Evolutionary conservation across 2,113 vertebrate genomes (phyloP).

Genomic region (Gallinago paraguaiae): DNA sequence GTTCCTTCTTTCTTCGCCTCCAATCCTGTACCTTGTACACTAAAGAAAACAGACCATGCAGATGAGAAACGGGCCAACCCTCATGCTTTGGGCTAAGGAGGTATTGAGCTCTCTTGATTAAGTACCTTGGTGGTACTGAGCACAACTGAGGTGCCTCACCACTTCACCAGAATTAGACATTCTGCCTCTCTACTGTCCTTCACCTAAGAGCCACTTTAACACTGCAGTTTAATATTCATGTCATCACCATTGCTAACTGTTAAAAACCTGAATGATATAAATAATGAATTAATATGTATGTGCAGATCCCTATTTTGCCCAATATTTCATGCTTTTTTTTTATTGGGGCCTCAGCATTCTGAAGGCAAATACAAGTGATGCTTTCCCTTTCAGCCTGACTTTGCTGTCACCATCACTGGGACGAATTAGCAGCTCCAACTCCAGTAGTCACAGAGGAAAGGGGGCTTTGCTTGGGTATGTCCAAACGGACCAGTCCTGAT

Average conservation of each 20-base stretch:
- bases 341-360: neutral
- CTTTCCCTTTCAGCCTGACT: neutral
- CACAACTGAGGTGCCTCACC: neutral
- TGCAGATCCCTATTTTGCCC: neutral
- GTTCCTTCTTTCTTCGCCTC: neutral
- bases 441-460: neutral
- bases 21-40: neutral
- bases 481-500: neutral
- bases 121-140: neutral
- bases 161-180: neutral
- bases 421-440: neutral
- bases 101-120: neutral
- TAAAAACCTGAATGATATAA: neutral
- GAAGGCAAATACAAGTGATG: neutral
- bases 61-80: neutral
- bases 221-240: neutral
- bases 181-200: neutral
- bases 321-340: neutral
- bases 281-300: constrained; percentile 6
- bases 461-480: neutral
- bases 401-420: neutral
- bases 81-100: neutral
- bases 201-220: neutral
- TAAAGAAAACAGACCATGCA: neutral
- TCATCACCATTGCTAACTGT: neutral